Percentiles rank a stretch among this genome's conserved stretches.
These are phyloP conservation scores for Galagoides demidoff DNA, from an alignment of 2,797 vertebrate species.

Conservation along the genomic window DNA sequence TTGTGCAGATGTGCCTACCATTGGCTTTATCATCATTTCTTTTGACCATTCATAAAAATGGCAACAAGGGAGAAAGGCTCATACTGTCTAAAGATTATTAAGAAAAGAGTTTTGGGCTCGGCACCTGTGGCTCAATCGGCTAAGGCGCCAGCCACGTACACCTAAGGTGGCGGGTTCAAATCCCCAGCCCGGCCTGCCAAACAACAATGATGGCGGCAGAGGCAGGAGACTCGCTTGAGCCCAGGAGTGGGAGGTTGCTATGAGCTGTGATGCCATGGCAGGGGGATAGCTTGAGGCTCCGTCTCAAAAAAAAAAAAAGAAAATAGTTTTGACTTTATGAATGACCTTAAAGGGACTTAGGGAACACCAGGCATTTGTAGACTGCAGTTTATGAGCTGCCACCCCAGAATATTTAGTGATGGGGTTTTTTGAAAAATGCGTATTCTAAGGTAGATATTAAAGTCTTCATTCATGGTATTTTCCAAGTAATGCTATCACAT, in stretches of 20 bases:
- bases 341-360: background rate
- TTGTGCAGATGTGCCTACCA: fast-evolving
- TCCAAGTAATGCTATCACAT: background rate
- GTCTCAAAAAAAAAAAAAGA: no score
- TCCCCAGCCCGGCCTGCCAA: no score
- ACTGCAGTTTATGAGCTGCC: background rate
- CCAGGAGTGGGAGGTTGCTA: no score
- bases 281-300: no score
- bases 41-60: background rate
- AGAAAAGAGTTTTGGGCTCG: background rate
- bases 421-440: background rate
- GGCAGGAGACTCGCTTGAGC: no score
- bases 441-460: background rate
- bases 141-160: no score
- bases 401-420: background rate
- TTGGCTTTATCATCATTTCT: fast-evolving
- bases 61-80: background rate
- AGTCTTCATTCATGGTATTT: background rate
- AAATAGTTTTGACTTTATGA: fast-evolving
- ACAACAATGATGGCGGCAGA: no score
- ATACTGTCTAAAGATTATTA: fast-evolving
- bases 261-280: no score
- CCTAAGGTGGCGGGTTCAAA: no score
- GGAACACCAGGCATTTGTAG: background rate
- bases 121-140: no score